phyloP scores from a whole-genome alignment of 2,888 invertebrate species.

The Aphodius granarius region DNA sequence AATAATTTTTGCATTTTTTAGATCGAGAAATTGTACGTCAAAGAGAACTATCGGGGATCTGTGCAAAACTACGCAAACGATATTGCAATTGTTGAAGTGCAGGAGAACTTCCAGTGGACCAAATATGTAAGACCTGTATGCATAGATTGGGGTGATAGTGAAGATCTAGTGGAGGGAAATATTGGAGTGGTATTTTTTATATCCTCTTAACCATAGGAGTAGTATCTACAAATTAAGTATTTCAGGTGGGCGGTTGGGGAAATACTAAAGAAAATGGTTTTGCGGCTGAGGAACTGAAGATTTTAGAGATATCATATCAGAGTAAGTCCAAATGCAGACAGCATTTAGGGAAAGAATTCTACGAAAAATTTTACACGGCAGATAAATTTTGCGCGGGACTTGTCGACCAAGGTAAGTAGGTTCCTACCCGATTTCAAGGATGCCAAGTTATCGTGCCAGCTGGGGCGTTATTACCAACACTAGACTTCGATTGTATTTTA shows the following conservation, averaged over 20 bases:
- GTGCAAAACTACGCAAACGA: constrained; percentile 40
- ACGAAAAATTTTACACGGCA: constrained; percentile 20
- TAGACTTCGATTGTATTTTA: constrained; percentile 36
- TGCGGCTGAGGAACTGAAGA: constrained; percentile 38
- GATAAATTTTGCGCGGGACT: constrained; percentile 37
- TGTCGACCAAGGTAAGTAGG: constrained; percentile 28
- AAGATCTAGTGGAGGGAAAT: constrained; percentile 23
- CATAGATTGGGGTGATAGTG: constrained; percentile 30
- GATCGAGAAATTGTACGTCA: constrained; percentile 36
- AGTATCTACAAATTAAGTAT: constrained; percentile 40
- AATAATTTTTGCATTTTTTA: too few relatives aligned
- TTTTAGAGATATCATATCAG: constrained; percentile 30
- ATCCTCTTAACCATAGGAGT: not conserved
- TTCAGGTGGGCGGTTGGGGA: constrained; percentile 46
- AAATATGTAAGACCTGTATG: constrained; percentile 49
- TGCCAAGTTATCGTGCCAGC: too few relatives aligned
- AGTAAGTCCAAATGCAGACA: constrained; percentile 22
- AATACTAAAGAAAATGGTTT: constrained; percentile 35
- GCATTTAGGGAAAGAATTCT: constrained; percentile 26
- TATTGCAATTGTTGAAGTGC: constrained; percentile 46
- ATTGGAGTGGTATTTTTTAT: constrained; percentile 34
- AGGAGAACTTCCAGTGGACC: constrained; percentile 40
- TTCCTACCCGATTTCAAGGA: too few relatives aligned
- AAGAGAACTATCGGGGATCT: constrained; percentile 37
- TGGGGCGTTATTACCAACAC: too few relatives aligned